Base-by-base conservation (phyloP, 2,888 invertebrate species). In the Axea sp. region DNA sequence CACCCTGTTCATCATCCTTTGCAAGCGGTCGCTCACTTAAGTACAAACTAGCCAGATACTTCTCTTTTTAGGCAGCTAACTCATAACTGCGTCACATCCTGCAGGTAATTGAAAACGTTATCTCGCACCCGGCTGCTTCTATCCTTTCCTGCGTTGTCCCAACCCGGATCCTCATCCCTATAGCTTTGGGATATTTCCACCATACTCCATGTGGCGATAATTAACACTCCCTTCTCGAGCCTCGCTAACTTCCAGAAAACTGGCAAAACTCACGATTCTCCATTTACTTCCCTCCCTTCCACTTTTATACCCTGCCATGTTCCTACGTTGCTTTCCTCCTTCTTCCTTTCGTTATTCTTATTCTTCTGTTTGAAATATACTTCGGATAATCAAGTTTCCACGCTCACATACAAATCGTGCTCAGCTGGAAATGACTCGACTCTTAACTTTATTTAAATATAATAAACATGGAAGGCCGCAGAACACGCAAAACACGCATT, bases 81-180 rank as follows among this genome's bases (percentile, higher is more conserved):
- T 87, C 86, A 85, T 86, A 87, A 87, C 85, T 86, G 83, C 86
- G 82, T 87, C 86, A 84, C 84, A 87, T 87, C 87, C 87, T 86
- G 86, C 82, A 83, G 86, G 86, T 87, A 87, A 87, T 87, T 86
- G 87, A 87, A 87, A 87, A 86, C 83, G 85, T 86, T 87, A 86
- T 86, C 86, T 87, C 81, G 83, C 80, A 79, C 83, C 84, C 84
- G 78, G 77, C 78, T 81, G 79, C 79, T 79, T 81, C 79, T 81
- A 78, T 83, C 83, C 84, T 81, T 83, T 81, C 78, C 83, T 75
- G 75, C 78, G 60, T 67, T 71, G 55, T 43, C 60, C 76, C 72
- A 57, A 24, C 51, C 41, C 57, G 39, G 30, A 75, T 76, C 37
- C 59, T 59, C 43, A 45, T 72, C 51, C 60, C 67, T 75, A 68